These are phyloP conservation scores for Patella pellucida DNA, from an alignment of 2,888 invertebrate genomes.

Conservation along the genomic window DNA sequence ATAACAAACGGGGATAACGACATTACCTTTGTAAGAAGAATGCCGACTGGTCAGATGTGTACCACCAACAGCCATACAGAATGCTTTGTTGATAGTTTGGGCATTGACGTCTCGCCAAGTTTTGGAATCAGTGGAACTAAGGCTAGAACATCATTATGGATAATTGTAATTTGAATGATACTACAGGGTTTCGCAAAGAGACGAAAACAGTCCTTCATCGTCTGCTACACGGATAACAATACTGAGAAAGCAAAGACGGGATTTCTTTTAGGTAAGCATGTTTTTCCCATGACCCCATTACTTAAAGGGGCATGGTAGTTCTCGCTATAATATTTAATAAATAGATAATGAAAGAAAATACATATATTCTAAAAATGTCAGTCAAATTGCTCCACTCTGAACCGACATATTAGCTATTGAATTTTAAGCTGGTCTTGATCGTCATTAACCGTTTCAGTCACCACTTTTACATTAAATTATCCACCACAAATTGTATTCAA, in stretches of 20 bases:
- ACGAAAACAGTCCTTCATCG: constrained; percentile 31
- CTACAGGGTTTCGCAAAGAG: constrained; percentile 42
- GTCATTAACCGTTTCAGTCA: too few species aligned
- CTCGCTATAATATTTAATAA: too few species aligned
- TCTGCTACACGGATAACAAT: constrained; percentile 39
- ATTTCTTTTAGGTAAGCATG: constrained; percentile 37
- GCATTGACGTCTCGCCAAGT: background rate
- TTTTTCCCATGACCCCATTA: background rate
- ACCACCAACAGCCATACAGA: background rate
- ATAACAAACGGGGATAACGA: too few species aligned
- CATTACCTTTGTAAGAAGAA: too few species aligned
- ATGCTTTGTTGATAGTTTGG: background rate
- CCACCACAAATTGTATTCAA: too few species aligned
- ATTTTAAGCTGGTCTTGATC: too few species aligned
- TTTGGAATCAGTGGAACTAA: background rate
- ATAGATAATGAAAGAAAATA: too few species aligned
- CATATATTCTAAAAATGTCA: too few species aligned
- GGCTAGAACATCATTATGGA: constrained; percentile 26
- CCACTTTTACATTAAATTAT: too few species aligned
- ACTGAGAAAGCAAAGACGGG: constrained; percentile 41
- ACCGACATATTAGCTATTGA: too few species aligned
- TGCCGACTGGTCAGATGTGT: background rate
- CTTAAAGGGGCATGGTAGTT: too few species aligned
- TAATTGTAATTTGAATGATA: constrained; percentile 39
- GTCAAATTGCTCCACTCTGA: too few species aligned